Evolutionary conservation across 2,113 vertebrate genomes (phyloP), one percentile per base, ranked within the genome.

Genomic region (Parus major): DNA sequence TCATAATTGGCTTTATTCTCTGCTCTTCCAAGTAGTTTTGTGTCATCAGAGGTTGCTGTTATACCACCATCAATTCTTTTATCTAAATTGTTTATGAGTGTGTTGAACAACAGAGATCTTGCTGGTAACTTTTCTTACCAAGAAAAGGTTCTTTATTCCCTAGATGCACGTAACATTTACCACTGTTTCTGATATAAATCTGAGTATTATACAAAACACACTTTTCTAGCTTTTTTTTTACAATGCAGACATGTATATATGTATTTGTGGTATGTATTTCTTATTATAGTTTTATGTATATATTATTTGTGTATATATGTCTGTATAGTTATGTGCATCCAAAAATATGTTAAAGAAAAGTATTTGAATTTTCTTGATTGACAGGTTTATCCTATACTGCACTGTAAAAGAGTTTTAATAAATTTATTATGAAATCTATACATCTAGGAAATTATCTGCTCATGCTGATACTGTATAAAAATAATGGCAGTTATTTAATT

Each of bases 241-340:
- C 8, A 33, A 53, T 69, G 8, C 23, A 69, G 5, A 14, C 8
- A 11, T 24, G 11, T 53, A 8, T 49, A 10, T 73, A 3, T 61
- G 6, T 22, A 18, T 42, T 4, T n/a, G 11, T 28, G 31, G 14
- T 73, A 3, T 61, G 6, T 11, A 39, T 41, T 28, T 53, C 12
- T 53, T 20, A 27, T 25, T 68, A 25, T 23, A 55, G 55, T 42
- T 56, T 27, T 31, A 15, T 35, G 18, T 25, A 28, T 25, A 7
- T 49, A 49, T 12, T 64, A 33, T 28, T 35, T 60, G 12, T 35
- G 17, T 5, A 11, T 46, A 42, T 39, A 25, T 18, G 5, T 28
- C 8, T 24, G 2, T 28, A 9, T 11, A 15, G 11, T 5, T 39
- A 8, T 19, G 2, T 29, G 4, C 7, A 29, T 29, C 4, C 21